A percentile compares a stretch with the other conserved stretches of the same genome.
Evolutionary conservation across 2,113 vertebrate species (phyloP).

Genomic region (Chaenogobius annularis): DNA sequence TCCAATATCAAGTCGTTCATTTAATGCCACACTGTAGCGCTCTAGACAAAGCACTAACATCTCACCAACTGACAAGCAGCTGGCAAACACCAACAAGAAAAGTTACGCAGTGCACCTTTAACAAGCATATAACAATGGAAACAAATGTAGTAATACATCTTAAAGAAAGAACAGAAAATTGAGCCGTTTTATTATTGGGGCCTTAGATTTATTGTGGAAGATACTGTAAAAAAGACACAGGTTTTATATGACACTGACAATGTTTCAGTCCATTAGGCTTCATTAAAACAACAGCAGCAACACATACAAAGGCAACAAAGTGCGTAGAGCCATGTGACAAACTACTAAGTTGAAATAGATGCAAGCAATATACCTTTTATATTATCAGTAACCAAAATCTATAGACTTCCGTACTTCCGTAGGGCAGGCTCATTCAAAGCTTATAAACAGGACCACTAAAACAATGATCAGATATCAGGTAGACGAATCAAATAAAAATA

Average conservation of each 20-base stretch:
- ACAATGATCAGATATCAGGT: conserved; percentile 16
- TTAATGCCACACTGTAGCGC: too few relatives aligned
- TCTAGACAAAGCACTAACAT: too few relatives aligned
- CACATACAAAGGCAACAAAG: background rate
- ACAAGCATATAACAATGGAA: background rate
- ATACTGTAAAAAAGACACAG: background rate
- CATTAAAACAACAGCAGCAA: background rate
- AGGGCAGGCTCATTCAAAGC: conserved; percentile 27
- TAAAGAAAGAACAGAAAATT: background rate
- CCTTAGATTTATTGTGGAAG: background rate
- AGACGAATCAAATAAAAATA: conserved; percentile 36
- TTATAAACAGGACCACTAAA: conserved; percentile 40
- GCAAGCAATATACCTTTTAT: background rate
- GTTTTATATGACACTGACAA: conserved; percentile 1
- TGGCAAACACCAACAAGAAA: too few relatives aligned
- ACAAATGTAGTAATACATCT: background rate
- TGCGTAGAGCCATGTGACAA: background rate
- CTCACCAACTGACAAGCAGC: too few relatives aligned
- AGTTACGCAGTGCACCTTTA: background rate
- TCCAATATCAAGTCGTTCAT: too few relatives aligned
- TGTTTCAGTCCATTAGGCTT: background rate
- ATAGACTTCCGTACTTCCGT: background rate
- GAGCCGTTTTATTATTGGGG: background rate
- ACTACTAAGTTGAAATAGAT: background rate
- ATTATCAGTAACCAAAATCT: background rate